Percentiles rank a stretch among this genome's conserved stretches.
Conservation (phyloP, 2,113 vertebrate genomes). For the Delphinapterus leucas region DNA sequence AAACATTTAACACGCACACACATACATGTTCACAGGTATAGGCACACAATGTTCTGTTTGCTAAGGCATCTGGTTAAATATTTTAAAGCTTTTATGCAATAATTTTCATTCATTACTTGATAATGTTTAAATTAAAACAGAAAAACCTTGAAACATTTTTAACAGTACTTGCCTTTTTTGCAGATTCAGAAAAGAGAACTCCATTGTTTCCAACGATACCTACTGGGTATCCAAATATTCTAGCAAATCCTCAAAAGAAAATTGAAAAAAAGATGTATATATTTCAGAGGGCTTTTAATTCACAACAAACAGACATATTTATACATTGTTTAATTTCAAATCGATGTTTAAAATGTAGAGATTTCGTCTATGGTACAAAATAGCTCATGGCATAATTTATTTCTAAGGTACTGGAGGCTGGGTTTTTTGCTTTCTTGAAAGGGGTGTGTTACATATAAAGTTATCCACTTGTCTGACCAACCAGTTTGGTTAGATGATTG, state of each 20-base stretch:
- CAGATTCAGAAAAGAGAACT: conserved; percentile 98
- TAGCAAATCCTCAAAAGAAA: conserved; percentile 90
- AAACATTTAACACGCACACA: neutral
- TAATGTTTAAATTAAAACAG: neutral
- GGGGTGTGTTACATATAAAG: neutral
- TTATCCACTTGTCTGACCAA: neutral
- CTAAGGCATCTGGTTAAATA: neutral
- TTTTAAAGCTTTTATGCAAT: neutral
- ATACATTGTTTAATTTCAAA: conserved; percentile 14
- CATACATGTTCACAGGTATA: neutral
- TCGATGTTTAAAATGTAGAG: neutral
- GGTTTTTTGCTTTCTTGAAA: neutral
- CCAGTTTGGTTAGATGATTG: neutral
- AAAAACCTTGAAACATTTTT: neutral
- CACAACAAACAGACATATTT: neutral
- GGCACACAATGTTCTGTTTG: neutral
- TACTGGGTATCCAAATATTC: conserved; percentile 96
- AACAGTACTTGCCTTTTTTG: conserved; percentile 91
- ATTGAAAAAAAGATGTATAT: neutral
- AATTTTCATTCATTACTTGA: neutral
- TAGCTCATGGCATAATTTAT: neutral
- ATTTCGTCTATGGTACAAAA: neutral
- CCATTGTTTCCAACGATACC: conserved; percentile 99
- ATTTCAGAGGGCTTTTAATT: neutral
- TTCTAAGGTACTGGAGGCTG: neutral